Conservation (phyloP, 2,113 vertebrate genomes). For the Otus sunia region DNA sequence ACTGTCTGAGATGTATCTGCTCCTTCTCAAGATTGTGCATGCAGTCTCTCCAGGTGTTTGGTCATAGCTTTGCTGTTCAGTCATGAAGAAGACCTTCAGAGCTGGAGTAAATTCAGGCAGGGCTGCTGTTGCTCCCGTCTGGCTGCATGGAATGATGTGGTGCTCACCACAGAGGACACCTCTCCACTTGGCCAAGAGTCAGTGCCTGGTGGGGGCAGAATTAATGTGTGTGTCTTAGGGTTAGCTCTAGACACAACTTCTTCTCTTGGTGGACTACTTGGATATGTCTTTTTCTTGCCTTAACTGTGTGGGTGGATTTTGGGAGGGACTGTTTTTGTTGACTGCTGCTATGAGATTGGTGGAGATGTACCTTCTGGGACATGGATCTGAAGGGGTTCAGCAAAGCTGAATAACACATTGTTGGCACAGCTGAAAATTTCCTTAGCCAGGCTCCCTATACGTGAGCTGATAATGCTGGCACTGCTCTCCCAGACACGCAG, state of each 20-base stretch:
- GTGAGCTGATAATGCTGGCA: not conserved
- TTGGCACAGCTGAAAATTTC: not conserved
- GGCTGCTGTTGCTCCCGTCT: rapidly evolving
- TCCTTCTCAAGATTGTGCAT: rapidly evolving
- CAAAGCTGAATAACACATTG: not conserved
- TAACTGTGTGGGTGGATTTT: rapidly evolving
- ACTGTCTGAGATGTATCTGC: not conserved
- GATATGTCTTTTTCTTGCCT: not conserved
- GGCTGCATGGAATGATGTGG: rapidly evolving
- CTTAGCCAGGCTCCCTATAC: not conserved
- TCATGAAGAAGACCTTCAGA: rapidly evolving
- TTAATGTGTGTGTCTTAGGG: not conserved
- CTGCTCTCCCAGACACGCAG: not conserved
- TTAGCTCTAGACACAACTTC: not conserved
- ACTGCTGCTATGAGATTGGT: not conserved
- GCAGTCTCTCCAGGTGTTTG: not conserved
- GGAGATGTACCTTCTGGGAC: not conserved
- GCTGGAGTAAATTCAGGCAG: not conserved
- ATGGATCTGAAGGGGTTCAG: not conserved
- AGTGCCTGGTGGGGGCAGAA: not conserved
- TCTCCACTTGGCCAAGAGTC: not conserved
- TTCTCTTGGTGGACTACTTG: not conserved
- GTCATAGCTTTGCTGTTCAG: rapidly evolving
- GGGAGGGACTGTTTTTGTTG: not conserved
- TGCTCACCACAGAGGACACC: not conserved